A percentile compares a stretch with the other conserved stretches of the same genome.
Evolutionary conservation across 2,888 invertebrate species (phyloP).

Genomic region (Heteromyza rotundicornis): DNA sequence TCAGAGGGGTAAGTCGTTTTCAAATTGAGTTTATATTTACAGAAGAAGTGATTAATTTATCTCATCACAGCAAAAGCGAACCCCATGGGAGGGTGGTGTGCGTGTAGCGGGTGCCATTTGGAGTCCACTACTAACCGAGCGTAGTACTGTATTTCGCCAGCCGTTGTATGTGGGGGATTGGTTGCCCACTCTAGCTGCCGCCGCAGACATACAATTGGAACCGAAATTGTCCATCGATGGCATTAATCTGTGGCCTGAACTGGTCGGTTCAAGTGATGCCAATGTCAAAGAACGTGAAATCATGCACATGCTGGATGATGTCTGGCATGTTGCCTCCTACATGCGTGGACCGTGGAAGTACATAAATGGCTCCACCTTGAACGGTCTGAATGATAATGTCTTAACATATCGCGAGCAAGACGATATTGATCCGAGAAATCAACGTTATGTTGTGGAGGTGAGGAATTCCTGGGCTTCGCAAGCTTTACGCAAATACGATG

Average conservation of each 20-base stretch:
- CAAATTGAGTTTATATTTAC: background rate
- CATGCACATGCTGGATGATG: conserved; percentile 76
- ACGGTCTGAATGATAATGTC: conserved; percentile 45
- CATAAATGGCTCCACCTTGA: conserved; percentile 52
- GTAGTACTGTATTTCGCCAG: conserved; percentile 67
- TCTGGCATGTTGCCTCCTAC: conserved; percentile 53
- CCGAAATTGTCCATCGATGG: conserved; percentile 67
- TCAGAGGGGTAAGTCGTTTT: conserved; percentile 70
- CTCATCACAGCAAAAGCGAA: conserved; percentile 71
- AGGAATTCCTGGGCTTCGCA: conserved; percentile 41
- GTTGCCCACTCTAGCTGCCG: conserved; percentile 73
- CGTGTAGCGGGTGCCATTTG: conserved; percentile 79
- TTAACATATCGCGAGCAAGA: conserved; percentile 41
- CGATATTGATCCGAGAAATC: conserved; percentile 47
- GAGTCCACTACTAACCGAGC: conserved; percentile 67
- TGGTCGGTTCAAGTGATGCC: conserved; percentile 47
- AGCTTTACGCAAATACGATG: conserved; percentile 38
- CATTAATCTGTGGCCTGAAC: conserved; percentile 72
- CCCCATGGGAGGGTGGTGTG: conserved; percentile 86
- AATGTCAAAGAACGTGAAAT: conserved; percentile 67
- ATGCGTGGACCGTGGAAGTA: conserved; percentile 51
- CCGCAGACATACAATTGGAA: conserved; percentile 47
- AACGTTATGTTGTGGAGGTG: conserved; percentile 41
- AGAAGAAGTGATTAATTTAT: background rate
- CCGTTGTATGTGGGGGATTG: conserved; percentile 84